Conservation (phyloP, 2,113 vertebrate species). For the Callithrix jacchus region DNA sequence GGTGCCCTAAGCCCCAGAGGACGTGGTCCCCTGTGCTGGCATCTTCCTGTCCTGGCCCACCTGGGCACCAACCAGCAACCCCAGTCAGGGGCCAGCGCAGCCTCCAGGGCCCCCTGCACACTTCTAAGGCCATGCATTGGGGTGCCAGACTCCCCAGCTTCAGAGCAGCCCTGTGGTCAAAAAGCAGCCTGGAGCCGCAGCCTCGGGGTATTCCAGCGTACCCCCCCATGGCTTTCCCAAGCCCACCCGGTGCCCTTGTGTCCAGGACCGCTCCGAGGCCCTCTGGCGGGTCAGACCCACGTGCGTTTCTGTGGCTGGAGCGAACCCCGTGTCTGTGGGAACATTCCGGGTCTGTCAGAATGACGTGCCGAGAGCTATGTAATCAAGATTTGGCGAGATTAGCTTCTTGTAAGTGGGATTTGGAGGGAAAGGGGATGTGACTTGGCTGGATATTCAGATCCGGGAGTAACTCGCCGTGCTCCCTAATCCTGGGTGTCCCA, state of each 20-base stretch:
- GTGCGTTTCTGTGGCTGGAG: too few relatives aligned
- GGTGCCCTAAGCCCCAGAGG: neutral
- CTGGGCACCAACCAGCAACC: neutral
- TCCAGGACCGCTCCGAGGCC: neutral
- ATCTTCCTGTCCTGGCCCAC: neutral
- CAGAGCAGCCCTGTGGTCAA: rapidly evolving
- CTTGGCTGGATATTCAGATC: constrained; percentile 56
- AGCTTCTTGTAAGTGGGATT: constrained; percentile 23
- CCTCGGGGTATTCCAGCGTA: too few relatives aligned
- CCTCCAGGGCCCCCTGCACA: rapidly evolving
- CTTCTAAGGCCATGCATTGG: rapidly evolving
- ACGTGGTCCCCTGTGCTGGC: neutral
- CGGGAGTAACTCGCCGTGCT: constrained; percentile 41
- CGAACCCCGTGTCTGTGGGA: neutral
- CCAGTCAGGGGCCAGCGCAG: neutral
- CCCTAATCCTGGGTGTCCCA: constrained; percentile 52
- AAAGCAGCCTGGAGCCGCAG: neutral
- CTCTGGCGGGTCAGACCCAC: too few relatives aligned
- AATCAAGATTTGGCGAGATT: constrained; percentile 46
- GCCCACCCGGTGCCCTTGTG: neutral
- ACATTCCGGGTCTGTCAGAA: constrained; percentile 55
- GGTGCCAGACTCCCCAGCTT: neutral
- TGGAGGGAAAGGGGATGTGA: constrained; percentile 64
- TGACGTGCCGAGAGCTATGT: constrained; percentile 39
- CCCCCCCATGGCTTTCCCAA: neutral